Evolutionary conservation across 2,888 invertebrate species (phyloP), one percentile per base, ranked within the genome.

Genomic region (Formica aserva): DNA sequence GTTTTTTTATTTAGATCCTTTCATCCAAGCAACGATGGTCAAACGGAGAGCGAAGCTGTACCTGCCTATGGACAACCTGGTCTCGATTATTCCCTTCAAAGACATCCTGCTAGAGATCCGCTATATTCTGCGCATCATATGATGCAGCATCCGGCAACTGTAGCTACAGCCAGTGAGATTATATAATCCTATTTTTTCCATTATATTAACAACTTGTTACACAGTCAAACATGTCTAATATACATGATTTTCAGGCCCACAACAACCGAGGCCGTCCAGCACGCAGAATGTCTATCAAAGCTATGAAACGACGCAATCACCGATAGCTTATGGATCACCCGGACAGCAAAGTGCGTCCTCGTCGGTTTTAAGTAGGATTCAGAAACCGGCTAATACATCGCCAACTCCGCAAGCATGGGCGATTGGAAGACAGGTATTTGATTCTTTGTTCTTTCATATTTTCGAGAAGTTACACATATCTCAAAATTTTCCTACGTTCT

Each of bases 241-340:
- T 32, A 22, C 60, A 22, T 35, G 9, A 45, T 60, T 71, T 29
- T 5, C 93, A 94, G 95, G 95, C 85, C 95, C 95, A 75, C 96
- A 96, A 93, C 95, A 96, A 91, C 96, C 96, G 86, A 95, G 97
- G 91, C 97, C 97, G 41, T 96, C 96, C 75, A 97, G 97, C 90
- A 96, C 97, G 74, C 97, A 97, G 93, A 97, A 97, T 90, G 96
- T 97, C 32, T 97, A 97, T 92, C 96, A 96, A 87, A 95, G 95
- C 76, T 98, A 97, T 89, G 98, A 97, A 94, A 96, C 97, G 48
- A 97, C 97, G 78, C 96, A 97, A 75, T 97, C 97, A 32, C 97
- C 97, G 60, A 96, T 96, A 88, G 96, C 95, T 72, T 96, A 96
- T 90, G 96, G 96, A 57, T 96, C 96, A 71, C 96, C 96, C 41